Base-by-base conservation (phyloP, 2,797 vertebrate genomes). In the Dryobates pubescens region DNA sequence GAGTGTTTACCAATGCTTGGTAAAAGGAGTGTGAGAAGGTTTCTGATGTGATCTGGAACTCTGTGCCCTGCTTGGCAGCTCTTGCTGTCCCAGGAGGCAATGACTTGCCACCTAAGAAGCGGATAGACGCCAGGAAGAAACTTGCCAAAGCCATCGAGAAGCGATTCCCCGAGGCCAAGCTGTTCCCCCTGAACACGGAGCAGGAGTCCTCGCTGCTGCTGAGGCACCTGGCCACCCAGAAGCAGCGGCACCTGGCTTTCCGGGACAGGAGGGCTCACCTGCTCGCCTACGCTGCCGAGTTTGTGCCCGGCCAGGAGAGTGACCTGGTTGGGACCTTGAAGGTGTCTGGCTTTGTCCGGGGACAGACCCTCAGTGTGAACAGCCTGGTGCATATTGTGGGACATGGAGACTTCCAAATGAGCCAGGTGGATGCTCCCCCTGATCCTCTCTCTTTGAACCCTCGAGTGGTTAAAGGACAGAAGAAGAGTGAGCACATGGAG, bases 331-430 rank as follows among this genome's bases (percentile, higher is more conserved):
- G 99, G 36, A 99, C 98, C 32, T 97, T 99, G 91, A 98, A 98
- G 73, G 98, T 99, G 74, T 99, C 99, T 0, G 99, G 99, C 53
- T 99, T 99, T 41, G 96, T 99, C 69, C 97, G 99, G 34, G 99
- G 99, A 6, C 97, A 96, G 58, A 96, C 97, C 71, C 96, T 99
- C 15, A 88, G 80, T 1, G 98, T 98, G 17, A 98, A 99, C 97
- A 98, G 98, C 62, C 96, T 99, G 92, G 97, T 99, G 86, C 99
- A 99, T 94, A 98, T 99, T 10, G 97, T 97, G 86, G 99, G 99
- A 51, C 98, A 99, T 1, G 99, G 99, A 61, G 99, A 99, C 97
- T 99, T 99, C 96, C 99, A 99, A 97, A 97, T 99, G 92, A 98
- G 97, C 90, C 99, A 99, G 94, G 98, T 99, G 27, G 99, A 99